Evolutionary conservation across 2,888 invertebrate species (phyloP).

Genomic region (Embidobia sp.): DNA sequence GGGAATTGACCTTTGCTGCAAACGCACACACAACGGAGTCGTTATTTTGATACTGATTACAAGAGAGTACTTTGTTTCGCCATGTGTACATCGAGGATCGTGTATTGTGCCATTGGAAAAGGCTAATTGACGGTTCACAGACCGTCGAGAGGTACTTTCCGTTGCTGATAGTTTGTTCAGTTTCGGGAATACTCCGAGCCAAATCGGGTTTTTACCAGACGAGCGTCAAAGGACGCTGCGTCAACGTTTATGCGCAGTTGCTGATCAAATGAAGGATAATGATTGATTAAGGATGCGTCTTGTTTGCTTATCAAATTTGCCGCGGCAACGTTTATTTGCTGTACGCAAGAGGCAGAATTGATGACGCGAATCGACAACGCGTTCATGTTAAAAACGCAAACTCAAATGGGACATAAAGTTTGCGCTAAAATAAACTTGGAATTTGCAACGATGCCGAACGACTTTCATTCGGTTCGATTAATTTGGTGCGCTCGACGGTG

Average conservation of each 20-base stretch:
- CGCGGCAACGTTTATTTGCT: too few relatives aligned
- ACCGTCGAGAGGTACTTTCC: conserved; percentile 3
- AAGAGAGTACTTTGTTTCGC: conserved; percentile 15
- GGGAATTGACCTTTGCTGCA: not conserved
- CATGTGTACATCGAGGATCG: conserved; percentile 17
- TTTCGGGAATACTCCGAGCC: not conserved
- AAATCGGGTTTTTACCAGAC: conserved; percentile 27
- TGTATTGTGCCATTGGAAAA: conserved; percentile 29
- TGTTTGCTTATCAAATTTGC: too few relatives aligned
- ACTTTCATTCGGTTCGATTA: too few relatives aligned
- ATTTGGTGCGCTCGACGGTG: too few relatives aligned
- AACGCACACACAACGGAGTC: not conserved
- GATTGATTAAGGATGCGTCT: conserved; percentile 20
- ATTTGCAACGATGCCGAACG: too few relatives aligned
- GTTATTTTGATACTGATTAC: conserved; percentile 12
- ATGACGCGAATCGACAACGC: too few relatives aligned
- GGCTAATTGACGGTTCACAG: conserved; percentile 24
- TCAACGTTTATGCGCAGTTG: conserved; percentile 5
- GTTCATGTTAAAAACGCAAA: too few relatives aligned
- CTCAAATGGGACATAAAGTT: too few relatives aligned
- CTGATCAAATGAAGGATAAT: not conserved
- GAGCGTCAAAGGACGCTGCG: not conserved
- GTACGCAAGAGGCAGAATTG: too few relatives aligned
- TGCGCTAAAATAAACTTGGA: too few relatives aligned
- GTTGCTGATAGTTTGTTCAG: conserved; percentile 29